Conservation (phyloP, 2,113 vertebrate species). For the Pica pica region DNA sequence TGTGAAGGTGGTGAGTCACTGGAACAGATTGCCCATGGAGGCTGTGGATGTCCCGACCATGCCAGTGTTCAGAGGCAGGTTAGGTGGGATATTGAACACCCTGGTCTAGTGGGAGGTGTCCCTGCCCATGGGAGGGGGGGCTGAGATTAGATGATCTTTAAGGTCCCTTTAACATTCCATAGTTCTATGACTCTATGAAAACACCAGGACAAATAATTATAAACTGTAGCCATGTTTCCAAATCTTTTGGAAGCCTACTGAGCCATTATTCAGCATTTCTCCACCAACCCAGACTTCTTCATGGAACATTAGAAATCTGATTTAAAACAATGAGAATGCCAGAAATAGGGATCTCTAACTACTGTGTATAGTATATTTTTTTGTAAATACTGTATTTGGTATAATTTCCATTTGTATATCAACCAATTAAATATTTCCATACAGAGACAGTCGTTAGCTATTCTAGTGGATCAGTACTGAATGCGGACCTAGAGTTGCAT, state of each 20-base stretch:
- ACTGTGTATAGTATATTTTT: background rate
- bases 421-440: background rate
- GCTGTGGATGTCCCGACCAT: accelerated
- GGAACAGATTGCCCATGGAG: too few species aligned
- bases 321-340: background rate
- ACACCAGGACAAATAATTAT: background rate
- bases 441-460: background rate
- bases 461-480: background rate
- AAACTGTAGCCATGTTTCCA: background rate
- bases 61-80: background rate
- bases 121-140: background rate
- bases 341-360: background rate
- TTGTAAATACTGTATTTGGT: background rate
- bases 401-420: background rate
- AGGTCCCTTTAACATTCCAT: background rate
- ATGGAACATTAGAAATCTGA: background rate
- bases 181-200: background rate
- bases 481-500: background rate
- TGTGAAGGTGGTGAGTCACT: background rate
- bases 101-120: background rate
- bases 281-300: background rate
- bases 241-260: background rate
- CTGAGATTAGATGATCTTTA: background rate
- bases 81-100: background rate
- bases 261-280: background rate